Evolutionary conservation across 2,113 vertebrate species (phyloP).

Genomic region (Dipodomys stephensi): DNA sequence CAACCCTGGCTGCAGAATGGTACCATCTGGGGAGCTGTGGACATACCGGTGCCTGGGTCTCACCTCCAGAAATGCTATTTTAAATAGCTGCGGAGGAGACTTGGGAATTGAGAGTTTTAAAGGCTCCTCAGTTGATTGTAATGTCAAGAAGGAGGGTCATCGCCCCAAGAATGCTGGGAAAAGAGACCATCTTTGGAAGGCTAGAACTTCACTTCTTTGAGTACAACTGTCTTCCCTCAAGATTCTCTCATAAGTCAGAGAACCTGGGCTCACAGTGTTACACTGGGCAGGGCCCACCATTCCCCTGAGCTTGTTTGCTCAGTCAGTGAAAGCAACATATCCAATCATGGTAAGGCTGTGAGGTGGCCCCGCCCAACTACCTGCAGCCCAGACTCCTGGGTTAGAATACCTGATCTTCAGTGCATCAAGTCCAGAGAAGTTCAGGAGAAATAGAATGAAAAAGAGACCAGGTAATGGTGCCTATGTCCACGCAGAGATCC

Average conservation of each 20-base stretch:
- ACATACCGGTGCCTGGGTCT: not conserved
- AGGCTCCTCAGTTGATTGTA: not conserved
- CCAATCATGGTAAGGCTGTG: fast-evolving
- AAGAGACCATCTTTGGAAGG: not conserved
- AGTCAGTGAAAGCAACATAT: not conserved
- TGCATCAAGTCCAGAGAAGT: not conserved
- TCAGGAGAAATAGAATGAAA: not conserved
- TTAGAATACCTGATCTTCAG: not conserved
- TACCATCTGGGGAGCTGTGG: not conserved
- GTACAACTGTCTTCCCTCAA: not conserved
- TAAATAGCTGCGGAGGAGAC: not conserved
- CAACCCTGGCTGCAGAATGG: not conserved
- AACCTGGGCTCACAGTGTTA: not conserved
- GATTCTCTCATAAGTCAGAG: not conserved
- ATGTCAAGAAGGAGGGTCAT: not conserved
- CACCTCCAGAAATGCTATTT: not conserved
- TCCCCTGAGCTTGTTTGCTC: not conserved
- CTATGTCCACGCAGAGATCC: not conserved
- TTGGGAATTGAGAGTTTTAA: not conserved
- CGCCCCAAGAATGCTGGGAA: fast-evolving
- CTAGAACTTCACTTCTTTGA: not conserved
- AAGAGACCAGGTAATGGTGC: not conserved
- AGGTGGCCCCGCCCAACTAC: fast-evolving
- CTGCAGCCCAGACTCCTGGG: not conserved
- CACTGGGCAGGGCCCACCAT: no score